Percentiles rank a stretch among this genome's conserved stretches.
These are phyloP conservation scores for Luffia ferchaultella DNA, from an alignment of 2,888 invertebrate genomes.

Conservation along the genomic window DNA sequence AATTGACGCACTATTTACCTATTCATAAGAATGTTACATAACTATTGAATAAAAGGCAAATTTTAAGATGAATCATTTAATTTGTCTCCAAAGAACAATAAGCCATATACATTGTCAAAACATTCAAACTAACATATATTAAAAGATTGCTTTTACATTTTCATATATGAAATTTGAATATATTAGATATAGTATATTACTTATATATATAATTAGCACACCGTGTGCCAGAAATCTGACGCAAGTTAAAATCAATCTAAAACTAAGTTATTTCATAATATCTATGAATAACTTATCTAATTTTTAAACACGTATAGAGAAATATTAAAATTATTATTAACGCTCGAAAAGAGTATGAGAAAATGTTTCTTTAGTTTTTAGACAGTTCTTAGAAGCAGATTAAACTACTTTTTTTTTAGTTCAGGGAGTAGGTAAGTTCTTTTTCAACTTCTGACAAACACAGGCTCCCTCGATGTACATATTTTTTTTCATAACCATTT, in stretches of 20 bases:
- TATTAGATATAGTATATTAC: too few relatives aligned
- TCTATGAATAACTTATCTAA: not conserved
- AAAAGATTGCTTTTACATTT: conserved; percentile 30
- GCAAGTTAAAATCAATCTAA: conserved; percentile 39
- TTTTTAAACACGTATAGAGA: not conserved
- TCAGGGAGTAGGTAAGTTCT: too few relatives aligned
- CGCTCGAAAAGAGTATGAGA: too few relatives aligned
- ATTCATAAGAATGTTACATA: too few relatives aligned
- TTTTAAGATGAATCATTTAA: conserved; percentile 53
- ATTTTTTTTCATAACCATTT: not conserved
- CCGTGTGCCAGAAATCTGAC: conserved; percentile 33
- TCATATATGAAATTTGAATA: not conserved
- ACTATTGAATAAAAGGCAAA: too few relatives aligned
- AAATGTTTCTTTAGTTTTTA: too few relatives aligned
- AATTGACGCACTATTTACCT: too few relatives aligned
- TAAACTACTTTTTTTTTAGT: too few relatives aligned
- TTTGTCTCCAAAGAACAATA: conserved; percentile 53
- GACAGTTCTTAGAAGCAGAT: too few relatives aligned
- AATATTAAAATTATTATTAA: not conserved
- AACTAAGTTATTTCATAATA: not conserved
- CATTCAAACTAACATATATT: conserved; percentile 40
- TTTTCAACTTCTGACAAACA: conserved; percentile 48
- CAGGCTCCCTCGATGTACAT: conserved; percentile 29
- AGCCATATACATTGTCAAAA: conserved; percentile 49
- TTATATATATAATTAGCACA: conserved; percentile 19